Base-by-base conservation (phyloP, 2,797 vertebrate genomes). In the Danio choprae region DNA sequence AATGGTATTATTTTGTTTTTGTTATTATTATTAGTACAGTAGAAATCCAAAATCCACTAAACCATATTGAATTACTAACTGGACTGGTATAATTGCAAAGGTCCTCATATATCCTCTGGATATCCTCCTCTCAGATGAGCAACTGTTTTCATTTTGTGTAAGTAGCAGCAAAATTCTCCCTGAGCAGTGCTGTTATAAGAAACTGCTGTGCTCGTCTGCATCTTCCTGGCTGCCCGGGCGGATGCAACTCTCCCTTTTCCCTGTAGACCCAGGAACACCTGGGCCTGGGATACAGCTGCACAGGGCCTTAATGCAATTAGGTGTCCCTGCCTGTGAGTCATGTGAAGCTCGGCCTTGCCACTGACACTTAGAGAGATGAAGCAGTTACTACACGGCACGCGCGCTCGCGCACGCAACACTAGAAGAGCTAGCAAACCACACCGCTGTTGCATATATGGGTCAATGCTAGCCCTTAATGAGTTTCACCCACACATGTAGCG, bases 261-360 rank as follows among this genome's bases (percentile, higher is more conserved):
- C 75, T 40, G 60, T 55, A 40, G 83, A 53, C 51, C 36, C 15
- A n/a, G n/a, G 22, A 74, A 72, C 78, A 84, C 81, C 80, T 81
- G 86, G 80, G 81, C 71, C 64, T 56, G 38, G 72, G 72, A 65
- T 63, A 64, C 84, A 83, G 83, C 81, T 84, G 67, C 68, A 53
- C 62, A 44, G 36, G 55, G 74, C 72, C 70, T 53, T 87, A 86
- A 87, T 84, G 65, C 84, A 84, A 81, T 85, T 85, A 86, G 55
- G 51, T 79, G 59, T 77, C 43, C 9, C 71, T 63, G 81, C 11
- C 77, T 74, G 79, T 73, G 81, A 85, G 69, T 79, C 82, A 78
- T 50, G 64, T 48, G 62, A 69, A 75, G 73, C 73, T 77, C 38
- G 59, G 51, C 67, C 63, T 67, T 70, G 71, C 70, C 63, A 48